Percentiles rank a stretch among this genome's conserved stretches.
Conservation (phyloP, 1,140 invertebrate genomes). For the Calycopis cecrops region DNA sequence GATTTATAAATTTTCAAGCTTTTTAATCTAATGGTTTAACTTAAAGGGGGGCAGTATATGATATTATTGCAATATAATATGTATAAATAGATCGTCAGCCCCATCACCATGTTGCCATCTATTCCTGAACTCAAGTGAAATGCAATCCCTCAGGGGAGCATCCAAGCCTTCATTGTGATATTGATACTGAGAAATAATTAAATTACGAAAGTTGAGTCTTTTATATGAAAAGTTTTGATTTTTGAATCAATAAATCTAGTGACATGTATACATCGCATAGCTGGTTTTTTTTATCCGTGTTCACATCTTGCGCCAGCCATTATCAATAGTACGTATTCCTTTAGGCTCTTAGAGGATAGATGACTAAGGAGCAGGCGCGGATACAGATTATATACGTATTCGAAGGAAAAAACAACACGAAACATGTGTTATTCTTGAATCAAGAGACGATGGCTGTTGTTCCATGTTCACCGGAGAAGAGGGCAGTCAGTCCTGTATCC, state of each 20-base stretch:
- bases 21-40: constrained; percentile 64
- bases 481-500: too few species aligned
- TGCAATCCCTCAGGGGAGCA: background rate
- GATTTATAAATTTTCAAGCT: constrained; percentile 57
- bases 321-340: too few species aligned
- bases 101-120: too few species aligned
- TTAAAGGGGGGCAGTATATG: constrained; percentile 56
- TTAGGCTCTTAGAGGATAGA: too few species aligned
- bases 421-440: too few species aligned
- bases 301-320: background rate
- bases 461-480: too few species aligned
- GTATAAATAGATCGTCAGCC: constrained; percentile 57
- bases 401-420: too few species aligned
- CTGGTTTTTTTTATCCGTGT: constrained; percentile 10
- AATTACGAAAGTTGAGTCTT: constrained; percentile 7
- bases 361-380: too few species aligned
- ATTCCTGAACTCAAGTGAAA: constrained; percentile 16
- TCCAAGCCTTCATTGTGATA: constrained; percentile 7
- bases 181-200: constrained; percentile 1
- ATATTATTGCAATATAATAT: constrained; percentile 58
- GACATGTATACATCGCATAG: constrained; percentile 7
- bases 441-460: too few species aligned
- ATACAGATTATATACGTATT: too few species aligned
- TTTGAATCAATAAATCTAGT: constrained; percentile 6
- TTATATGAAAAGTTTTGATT: constrained; percentile 7